Conservation (phyloP, 2,797 vertebrate species). For the Perodicticus potto region DNA sequence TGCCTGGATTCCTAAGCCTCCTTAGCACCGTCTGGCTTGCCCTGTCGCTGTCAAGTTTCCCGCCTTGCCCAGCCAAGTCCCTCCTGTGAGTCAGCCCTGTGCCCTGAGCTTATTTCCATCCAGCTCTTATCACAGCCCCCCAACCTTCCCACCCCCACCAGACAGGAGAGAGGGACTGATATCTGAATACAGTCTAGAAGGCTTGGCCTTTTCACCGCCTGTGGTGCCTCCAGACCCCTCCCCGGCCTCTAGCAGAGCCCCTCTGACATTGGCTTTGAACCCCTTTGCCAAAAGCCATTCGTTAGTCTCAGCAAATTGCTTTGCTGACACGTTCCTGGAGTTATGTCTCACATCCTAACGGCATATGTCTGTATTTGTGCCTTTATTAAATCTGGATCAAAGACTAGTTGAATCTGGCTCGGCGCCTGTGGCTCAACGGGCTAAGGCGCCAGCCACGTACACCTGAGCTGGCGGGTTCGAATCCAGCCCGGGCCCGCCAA, state of each 20-base stretch:
- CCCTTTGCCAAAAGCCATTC: constrained; percentile 20
- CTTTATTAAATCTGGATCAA: constrained; percentile 49
- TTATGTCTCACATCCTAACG: not conserved
- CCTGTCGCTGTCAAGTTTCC: not conserved
- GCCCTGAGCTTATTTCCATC: accelerated
- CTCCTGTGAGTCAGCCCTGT: accelerated
- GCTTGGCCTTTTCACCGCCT: accelerated
- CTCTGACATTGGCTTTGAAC: constrained; percentile 18
- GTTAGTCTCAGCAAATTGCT: constrained; percentile 58
- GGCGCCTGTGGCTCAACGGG: no score
- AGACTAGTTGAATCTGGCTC: constrained; percentile 41
- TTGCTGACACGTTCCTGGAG: not conserved
- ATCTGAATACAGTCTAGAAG: accelerated
- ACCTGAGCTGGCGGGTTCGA: no score
- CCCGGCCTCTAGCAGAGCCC: not conserved
- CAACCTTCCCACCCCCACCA: no score
- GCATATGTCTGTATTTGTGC: not conserved
- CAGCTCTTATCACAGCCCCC: not conserved
- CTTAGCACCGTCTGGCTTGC: not conserved
- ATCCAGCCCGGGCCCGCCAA: no score
- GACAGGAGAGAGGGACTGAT: not conserved
- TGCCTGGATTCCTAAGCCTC: not conserved
- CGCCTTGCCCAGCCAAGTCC: not conserved
- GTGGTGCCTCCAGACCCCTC: not conserved
- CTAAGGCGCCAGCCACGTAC: no score